phyloP scores from a whole-genome alignment of 64 coral and sea anemone genomes.

The Montipora capricornis region DNA sequence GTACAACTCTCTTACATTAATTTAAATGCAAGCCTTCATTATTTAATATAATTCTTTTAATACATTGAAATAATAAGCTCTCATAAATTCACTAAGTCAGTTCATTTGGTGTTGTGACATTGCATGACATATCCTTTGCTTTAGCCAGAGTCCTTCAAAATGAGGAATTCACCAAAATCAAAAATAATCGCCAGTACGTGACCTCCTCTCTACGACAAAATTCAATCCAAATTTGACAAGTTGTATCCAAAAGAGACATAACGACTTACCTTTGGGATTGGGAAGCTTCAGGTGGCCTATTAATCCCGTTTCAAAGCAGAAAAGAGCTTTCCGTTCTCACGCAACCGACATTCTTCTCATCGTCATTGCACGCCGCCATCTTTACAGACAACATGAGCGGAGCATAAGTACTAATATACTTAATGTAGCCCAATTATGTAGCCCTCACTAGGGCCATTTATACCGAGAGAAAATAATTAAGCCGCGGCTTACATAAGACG shows the following conservation, averaged over 20 bases:
- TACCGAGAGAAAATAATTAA: too few relatives aligned
- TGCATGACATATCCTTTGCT: not conserved
- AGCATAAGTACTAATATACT: not conserved
- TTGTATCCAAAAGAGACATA: not conserved
- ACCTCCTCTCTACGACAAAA: too few relatives aligned
- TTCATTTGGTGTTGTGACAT: not conserved
- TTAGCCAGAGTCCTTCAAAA: not conserved
- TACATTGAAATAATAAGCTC: too few relatives aligned
- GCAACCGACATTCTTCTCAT: not conserved
- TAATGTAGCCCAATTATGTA: too few relatives aligned
- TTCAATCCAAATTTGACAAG: too few relatives aligned
- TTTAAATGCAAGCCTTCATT: too few relatives aligned
- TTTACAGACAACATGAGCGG: not conserved
- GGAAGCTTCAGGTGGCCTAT: not conserved
- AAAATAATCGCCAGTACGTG: too few relatives aligned
- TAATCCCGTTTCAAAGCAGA: not conserved
- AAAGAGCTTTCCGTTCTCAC: not conserved
- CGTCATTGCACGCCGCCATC: conserved; percentile 5
- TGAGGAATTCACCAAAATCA: not conserved
- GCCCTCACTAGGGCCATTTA: too few relatives aligned
- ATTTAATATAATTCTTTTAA: too few relatives aligned
- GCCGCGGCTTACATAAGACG: too few relatives aligned
- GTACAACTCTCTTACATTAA: too few relatives aligned
- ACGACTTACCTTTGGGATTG: not conserved
- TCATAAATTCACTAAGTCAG: too few relatives aligned